Evolutionary conservation across 92 coral and sea anemone genomes (phyloP), one percentile per base, ranked within the genome.

Genomic region (Parazoanthus darwini): DNA sequence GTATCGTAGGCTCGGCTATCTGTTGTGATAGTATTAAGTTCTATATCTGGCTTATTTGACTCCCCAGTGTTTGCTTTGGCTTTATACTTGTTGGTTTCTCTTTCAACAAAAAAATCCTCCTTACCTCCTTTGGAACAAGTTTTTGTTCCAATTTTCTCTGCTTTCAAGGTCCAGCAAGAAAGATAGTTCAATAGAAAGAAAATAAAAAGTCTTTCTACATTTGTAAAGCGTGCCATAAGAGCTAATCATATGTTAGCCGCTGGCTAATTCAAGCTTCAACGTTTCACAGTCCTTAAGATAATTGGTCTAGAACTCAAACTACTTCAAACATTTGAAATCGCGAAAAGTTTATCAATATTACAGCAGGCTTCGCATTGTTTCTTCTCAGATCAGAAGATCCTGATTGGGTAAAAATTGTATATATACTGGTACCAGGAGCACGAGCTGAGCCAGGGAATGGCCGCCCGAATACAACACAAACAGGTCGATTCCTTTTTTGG

Each of bases 361-460:
- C 63, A 44, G 46, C 79, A 70, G 68, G 78, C 77, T 51, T 70
- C 44, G 23, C 6, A 71, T 29, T 46, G 67, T 42, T 68, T 18
- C 58, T 4, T 36, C 44, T 14, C 20, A n/a, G 66, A 84, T 22
- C 42, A n/a, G 18, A 26, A 29, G 29, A 22, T 26, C 23, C 18
- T 84, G 87, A 84, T 84, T 70, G 87, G 87, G 6, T 22, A 16
- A 84, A 26, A 38, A 20, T 35, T 46, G 29, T 0, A 26, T n/a
- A 15, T 8, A 3, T 23, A 58, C 87, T 68, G 87, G 87, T 84
- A 84, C 87, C 87, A 56, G 87, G 65, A 70, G 48, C 58, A 42
- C 16, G 33, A 70, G 5, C 23, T 13, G 23, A 33, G 65, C 33
- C 48, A 33, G 44, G 44, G 18, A 22, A 36, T 74, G 46, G 25